Conservation (phyloP, 2,888 invertebrate species). For the Gandaritis pyraliata region DNA sequence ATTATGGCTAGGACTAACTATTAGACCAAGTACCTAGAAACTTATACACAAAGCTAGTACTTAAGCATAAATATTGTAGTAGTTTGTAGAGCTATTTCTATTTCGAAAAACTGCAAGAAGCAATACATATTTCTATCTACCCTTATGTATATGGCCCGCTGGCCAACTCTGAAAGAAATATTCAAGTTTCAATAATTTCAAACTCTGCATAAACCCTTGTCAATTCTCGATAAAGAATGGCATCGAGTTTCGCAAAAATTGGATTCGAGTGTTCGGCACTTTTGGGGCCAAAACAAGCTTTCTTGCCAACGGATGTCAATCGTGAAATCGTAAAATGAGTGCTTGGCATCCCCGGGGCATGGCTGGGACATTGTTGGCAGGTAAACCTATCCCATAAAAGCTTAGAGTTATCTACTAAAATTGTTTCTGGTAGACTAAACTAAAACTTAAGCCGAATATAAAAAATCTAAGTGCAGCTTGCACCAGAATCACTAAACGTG, state of each 20-base stretch:
- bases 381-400: conserved; percentile 16
- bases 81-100: too few relatives aligned
- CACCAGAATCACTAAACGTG: too few relatives aligned
- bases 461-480: too few relatives aligned
- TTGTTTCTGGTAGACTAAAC: not conserved
- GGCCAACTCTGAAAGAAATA: not conserved
- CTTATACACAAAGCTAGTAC: too few relatives aligned
- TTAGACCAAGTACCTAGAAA: too few relatives aligned
- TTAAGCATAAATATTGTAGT: too few relatives aligned
- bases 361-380: conserved; percentile 21
- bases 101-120: too few relatives aligned
- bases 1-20: too few relatives aligned
- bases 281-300: conserved; percentile 29
- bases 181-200: conserved; percentile 8
- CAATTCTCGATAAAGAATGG: conserved; percentile 12
- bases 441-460: too few relatives aligned
- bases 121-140: too few relatives aligned
- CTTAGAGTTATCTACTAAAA: conserved; percentile 5
- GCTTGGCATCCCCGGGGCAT: conserved; percentile 3
- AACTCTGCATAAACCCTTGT: conserved; percentile 10
- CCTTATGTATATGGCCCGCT: not conserved
- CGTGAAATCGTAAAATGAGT: conserved; percentile 30
- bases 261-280: conserved; percentile 17
- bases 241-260: conserved; percentile 19
- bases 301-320: conserved; percentile 32